These are phyloP conservation scores for Trilocha varians DNA, from an alignment of 2,888 invertebrate species.

Conservation along the genomic window DNA sequence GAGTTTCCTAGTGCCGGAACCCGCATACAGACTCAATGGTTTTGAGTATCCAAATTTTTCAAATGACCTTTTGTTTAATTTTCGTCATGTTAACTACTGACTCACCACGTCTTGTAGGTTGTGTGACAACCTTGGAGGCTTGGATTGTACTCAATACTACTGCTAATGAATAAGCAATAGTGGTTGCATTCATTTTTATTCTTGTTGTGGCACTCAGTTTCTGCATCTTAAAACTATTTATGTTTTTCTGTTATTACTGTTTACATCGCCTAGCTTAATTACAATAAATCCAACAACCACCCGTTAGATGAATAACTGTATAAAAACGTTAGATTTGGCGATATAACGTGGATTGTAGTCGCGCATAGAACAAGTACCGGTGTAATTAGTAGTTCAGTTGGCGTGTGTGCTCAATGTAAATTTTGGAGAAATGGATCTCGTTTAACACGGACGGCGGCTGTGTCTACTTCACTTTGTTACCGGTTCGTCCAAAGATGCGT, in stretches of 20 bases:
- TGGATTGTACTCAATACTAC: constrained; percentile 15
- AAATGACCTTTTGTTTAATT: constrained; percentile 1
- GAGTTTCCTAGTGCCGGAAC: not conserved
- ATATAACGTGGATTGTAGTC: not conserved
- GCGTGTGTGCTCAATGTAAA: constrained; percentile 17
- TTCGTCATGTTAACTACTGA: constrained; percentile 5
- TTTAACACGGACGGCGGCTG: constrained; percentile 25
- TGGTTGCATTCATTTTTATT: not conserved
- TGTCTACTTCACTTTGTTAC: constrained; percentile 40
- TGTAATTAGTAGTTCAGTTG: constrained; percentile 13
- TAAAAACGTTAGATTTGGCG: not conserved
- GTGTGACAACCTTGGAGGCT: constrained; percentile 44
- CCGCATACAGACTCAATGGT: constrained; percentile 1
- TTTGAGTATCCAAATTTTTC: constrained; percentile 1
- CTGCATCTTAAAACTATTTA: not conserved
- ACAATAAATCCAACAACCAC: not conserved
- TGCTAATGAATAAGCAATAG: constrained; percentile 21
- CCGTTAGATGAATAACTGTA: not conserved
- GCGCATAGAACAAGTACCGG: constrained; percentile 5
- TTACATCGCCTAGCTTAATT: not conserved
- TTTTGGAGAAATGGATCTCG: constrained; percentile 29
- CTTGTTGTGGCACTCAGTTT: not conserved
- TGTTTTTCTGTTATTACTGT: not conserved
- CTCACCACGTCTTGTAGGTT: constrained; percentile 13
- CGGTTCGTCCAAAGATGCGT: constrained; percentile 51